phyloP scores from a whole-genome alignment of 2,797 vertebrate genomes.

The Stomatorhinus walkeri region DNA sequence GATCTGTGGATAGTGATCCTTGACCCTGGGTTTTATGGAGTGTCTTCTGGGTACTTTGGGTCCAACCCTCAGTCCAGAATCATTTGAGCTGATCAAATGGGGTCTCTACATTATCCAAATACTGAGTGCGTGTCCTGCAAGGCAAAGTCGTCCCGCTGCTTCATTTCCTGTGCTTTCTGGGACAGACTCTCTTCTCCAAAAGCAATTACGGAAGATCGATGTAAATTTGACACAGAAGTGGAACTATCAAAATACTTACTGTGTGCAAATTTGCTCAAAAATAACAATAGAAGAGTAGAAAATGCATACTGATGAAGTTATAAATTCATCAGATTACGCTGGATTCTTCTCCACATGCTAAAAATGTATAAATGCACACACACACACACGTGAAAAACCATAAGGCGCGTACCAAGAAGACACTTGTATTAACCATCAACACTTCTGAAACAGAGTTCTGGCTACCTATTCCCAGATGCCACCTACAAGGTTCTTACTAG shows the following conservation, averaged over 20 bases:
- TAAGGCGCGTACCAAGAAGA: neutral
- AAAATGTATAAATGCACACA: neutral
- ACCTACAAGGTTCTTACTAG: neutral
- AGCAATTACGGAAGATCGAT: neutral
- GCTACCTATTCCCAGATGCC: neutral
- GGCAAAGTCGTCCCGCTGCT: neutral
- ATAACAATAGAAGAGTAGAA: neutral
- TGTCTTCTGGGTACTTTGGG: neutral
- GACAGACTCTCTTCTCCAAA: neutral
- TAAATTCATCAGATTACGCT: neutral
- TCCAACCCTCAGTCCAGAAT: neutral
- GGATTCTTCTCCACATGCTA: neutral
- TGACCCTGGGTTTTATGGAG: neutral
- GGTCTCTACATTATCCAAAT: neutral
- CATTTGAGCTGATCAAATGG: neutral
- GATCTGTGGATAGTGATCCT: neutral
- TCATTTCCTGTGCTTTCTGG: neutral
- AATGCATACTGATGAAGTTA: neutral
- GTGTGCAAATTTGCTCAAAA: neutral
- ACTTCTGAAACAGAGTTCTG: neutral
- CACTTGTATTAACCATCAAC: neutral
- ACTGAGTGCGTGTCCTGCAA: neutral
- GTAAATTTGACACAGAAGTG: neutral
- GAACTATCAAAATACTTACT: neutral
- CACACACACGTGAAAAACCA: neutral